Percentiles rank a stretch among this genome's conserved stretches.
Evolutionary conservation across 2,888 invertebrate genomes (phyloP).

Genomic region (Cheilosia vulpina): DNA sequence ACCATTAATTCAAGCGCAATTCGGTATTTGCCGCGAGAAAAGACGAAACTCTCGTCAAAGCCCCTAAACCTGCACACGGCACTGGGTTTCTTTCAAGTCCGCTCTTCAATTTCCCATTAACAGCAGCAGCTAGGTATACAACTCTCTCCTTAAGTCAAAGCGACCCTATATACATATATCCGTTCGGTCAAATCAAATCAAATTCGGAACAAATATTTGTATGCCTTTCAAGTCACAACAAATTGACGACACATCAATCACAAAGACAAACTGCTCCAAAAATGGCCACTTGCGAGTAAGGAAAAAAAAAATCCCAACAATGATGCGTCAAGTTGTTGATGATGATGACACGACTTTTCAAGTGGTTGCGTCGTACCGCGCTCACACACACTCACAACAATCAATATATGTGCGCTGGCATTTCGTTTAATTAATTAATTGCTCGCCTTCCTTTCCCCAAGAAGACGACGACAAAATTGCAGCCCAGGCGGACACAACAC

Average conservation of each 20-base stretch:
- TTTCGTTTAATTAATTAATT: slow-evolving; percentile 69
- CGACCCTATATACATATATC: background rate
- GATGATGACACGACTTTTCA: slow-evolving; percentile 52
- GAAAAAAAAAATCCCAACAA: slow-evolving; percentile 4
- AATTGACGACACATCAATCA: slow-evolving; percentile 14
- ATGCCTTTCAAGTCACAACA: background rate
- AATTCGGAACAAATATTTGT: background rate
- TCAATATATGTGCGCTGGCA: slow-evolving; percentile 38
- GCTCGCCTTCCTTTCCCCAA: slow-evolving; percentile 18
- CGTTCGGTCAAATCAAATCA: background rate
- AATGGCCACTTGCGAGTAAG: slow-evolving; percentile 45
- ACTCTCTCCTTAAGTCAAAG: background rate
- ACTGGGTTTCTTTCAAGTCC: too few relatives aligned
- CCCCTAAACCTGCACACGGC: too few relatives aligned
- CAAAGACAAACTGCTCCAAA: slow-evolving; percentile 44
- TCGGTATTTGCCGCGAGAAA: too few relatives aligned
- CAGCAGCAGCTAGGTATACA: background rate
- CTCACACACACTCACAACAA: slow-evolving; percentile 1
- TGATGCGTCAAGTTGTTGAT: slow-evolving; percentile 17
- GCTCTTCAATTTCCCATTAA: too few relatives aligned
- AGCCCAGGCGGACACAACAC: slow-evolving; percentile 25
- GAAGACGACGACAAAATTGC: background rate
- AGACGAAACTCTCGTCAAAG: too few relatives aligned
- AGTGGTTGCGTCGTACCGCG: slow-evolving; percentile 17
- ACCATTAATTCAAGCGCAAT: too few relatives aligned